Percentiles rank a stretch among this genome's conserved stretches.
These are phyloP conservation scores for Uropetala carovei DNA, from an alignment of 2,888 invertebrate genomes.

Conservation along the genomic window DNA sequence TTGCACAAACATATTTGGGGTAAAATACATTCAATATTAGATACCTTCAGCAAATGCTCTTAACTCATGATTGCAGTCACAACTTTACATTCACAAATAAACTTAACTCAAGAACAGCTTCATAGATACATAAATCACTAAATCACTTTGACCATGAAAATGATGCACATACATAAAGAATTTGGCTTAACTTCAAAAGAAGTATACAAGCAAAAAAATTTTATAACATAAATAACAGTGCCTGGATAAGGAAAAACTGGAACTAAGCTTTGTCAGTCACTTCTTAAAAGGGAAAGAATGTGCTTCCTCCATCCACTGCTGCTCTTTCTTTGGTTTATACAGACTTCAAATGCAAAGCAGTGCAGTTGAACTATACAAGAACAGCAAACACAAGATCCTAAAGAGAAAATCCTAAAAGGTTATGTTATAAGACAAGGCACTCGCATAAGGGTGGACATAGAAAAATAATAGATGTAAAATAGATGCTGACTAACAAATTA, in stretches of 20 bases:
- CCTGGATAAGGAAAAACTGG: constrained; percentile 30
- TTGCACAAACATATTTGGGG: constrained; percentile 58
- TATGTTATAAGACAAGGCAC: constrained; percentile 47
- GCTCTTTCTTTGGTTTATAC: constrained; percentile 61
- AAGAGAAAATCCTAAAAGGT: constrained; percentile 30
- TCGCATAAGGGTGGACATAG: constrained; percentile 22
- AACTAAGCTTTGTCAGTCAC: constrained; percentile 54
- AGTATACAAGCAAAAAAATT: constrained; percentile 23
- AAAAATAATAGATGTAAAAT: constrained; percentile 28
- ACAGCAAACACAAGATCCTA: constrained; percentile 32
- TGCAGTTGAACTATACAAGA: constrained; percentile 57
- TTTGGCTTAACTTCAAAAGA: constrained; percentile 59
- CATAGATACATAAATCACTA: constrained; percentile 35
- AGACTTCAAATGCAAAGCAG: constrained; percentile 63
- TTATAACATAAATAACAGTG: constrained; percentile 50
- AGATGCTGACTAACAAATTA: constrained; percentile 38
- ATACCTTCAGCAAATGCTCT: constrained; percentile 19
- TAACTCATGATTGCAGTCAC: constrained; percentile 37
- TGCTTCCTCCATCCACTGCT: constrained; percentile 56
- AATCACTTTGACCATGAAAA: constrained; percentile 46
- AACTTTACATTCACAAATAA: constrained; percentile 39
- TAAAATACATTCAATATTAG: constrained; percentile 29
- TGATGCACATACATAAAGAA: constrained; percentile 49
- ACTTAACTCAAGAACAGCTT: constrained; percentile 41
- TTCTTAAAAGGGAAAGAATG: constrained; percentile 56